phyloP scores from a whole-genome alignment of 2,113 vertebrate genomes.

The Ardeotis arabs region DNA sequence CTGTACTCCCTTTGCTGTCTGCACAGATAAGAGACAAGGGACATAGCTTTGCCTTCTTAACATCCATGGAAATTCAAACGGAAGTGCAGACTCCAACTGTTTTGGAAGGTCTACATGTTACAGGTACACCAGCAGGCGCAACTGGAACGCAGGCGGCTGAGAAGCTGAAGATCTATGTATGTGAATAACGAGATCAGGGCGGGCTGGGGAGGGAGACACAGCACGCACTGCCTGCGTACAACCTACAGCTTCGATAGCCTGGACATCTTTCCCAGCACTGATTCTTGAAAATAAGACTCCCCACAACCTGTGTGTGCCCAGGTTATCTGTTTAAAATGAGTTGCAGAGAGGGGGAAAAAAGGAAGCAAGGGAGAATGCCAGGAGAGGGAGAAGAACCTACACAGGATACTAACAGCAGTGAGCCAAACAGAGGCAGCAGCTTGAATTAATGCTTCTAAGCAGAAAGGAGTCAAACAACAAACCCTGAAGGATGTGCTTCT shows the following conservation, averaged over 20 bases:
- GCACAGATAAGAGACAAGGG: background rate
- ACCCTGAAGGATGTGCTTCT: background rate
- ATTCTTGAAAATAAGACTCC: background rate
- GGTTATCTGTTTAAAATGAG: background rate
- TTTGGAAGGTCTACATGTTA: background rate
- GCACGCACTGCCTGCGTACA: too few species aligned
- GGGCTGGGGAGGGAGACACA: background rate
- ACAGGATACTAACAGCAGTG: background rate
- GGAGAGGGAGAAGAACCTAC: background rate
- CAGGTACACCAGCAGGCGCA: background rate
- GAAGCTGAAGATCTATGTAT: background rate
- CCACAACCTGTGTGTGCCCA: background rate
- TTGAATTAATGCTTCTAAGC: background rate
- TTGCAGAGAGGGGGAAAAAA: background rate
- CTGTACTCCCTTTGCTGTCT: background rate
- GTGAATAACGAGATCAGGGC: background rate
- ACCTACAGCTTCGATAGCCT: background rate
- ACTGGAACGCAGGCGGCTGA: background rate
- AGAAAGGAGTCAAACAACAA: background rate
- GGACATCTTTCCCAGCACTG: background rate
- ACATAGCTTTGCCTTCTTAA: background rate
- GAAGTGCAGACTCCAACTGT: fast-evolving
- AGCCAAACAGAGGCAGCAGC: background rate
- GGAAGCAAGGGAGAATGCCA: background rate
- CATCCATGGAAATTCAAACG: background rate